Conservation (phyloP, 1,140 invertebrate genomes). For the Marisa cornuarietis region DNA sequence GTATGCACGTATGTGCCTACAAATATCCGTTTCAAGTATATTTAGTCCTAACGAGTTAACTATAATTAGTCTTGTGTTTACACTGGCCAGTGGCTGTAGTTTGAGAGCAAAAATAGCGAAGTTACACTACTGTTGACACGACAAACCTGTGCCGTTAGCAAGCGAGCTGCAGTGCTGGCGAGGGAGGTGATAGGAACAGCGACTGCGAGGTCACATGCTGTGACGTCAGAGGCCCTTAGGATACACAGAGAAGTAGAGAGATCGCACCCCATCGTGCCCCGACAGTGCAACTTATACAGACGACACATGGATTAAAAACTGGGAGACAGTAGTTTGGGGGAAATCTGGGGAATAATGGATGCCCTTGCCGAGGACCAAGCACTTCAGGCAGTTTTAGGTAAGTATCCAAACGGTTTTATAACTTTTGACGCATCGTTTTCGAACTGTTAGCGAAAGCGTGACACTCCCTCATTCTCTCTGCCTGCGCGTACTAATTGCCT, state of each 20-base stretch:
- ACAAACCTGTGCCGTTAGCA: neutral
- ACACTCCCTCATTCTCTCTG: no score
- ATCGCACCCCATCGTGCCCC: neutral
- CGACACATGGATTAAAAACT: neutral
- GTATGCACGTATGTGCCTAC: neutral
- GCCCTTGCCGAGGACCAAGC: constrained; percentile 27
- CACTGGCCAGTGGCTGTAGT: no score
- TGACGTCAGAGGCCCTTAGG: neutral
- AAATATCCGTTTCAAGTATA: neutral
- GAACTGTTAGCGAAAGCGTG: no score
- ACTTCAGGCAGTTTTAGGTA: constrained; percentile 26
- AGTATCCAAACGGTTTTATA: constrained; percentile 4
- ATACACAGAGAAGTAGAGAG: neutral
- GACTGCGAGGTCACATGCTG: neutral
- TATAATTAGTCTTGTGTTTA: no score
- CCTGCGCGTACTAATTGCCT: no score
- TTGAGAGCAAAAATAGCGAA: no score
- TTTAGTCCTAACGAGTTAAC: no score
- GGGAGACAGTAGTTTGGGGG: neutral
- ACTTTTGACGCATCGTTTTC: neutral
- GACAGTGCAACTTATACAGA: neutral
- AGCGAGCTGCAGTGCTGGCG: neutral
- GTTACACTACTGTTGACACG: constrained; percentile 1
- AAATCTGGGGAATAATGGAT: constrained; percentile 23
- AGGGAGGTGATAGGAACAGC: constrained; percentile 1